These are phyloP conservation scores for Sebastes vulpes DNA, from an alignment of 2,797 vertebrate species.

Conservation along the genomic window DNA sequence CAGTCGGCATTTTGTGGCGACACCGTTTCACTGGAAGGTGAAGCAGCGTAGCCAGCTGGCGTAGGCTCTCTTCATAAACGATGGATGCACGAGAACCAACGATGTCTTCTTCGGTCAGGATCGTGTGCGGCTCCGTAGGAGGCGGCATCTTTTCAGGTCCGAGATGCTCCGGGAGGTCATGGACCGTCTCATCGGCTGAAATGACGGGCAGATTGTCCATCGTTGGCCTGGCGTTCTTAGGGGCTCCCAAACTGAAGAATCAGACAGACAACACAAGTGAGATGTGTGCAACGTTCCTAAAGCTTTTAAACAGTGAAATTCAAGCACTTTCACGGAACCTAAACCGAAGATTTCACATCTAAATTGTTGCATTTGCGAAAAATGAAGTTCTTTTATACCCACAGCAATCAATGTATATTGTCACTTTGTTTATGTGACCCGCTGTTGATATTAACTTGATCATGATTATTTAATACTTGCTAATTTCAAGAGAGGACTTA, in stretches of 20 bases:
- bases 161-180: neutral
- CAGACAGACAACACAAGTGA: neutral
- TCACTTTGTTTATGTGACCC: no score
- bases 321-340: neutral
- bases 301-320: no score
- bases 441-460: no score
- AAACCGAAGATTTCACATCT: no score
- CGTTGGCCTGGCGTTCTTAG: neutral
- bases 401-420: no score
- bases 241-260: neutral
- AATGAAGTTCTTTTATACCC: no score
- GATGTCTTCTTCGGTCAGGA: neutral
- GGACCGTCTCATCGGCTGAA: neutral
- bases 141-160: neutral
- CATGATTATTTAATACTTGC: no score
- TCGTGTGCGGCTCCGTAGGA: neutral
- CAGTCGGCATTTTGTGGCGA: neutral
- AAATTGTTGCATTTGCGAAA: no score
- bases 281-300: neutral
- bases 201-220: neutral
- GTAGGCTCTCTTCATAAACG: neutral
- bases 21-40: neutral
- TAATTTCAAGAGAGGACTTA: no score
- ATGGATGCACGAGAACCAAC: neutral
- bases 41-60: neutral